Conservation (phyloP, 2,888 invertebrate species). For the Ormyrus nitidulus region DNA sequence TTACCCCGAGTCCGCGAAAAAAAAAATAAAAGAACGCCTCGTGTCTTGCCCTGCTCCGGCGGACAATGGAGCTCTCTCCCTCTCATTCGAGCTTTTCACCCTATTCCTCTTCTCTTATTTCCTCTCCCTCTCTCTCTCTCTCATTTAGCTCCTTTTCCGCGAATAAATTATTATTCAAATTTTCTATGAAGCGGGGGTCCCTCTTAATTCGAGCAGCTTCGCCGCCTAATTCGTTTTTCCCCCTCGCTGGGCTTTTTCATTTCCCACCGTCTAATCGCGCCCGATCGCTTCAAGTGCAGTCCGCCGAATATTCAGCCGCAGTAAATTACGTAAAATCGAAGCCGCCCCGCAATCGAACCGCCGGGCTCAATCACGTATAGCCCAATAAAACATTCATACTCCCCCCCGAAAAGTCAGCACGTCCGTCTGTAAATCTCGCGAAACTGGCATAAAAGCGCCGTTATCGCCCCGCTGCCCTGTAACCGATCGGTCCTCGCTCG, state of each 20-base stretch:
- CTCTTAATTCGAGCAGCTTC: slow-evolving; percentile 51
- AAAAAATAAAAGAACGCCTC: slow-evolving; percentile 12
- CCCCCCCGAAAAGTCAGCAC: neutral
- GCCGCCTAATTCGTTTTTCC: slow-evolving; percentile 45
- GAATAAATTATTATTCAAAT: slow-evolving; percentile 58
- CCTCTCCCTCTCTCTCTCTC: slow-evolving; percentile 1
- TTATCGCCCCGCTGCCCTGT: slow-evolving; percentile 32
- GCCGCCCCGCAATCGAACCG: no score
- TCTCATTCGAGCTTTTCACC: neutral
- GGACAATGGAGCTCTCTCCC: neutral
- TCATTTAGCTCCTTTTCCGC: slow-evolving; percentile 49
- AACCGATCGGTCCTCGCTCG: slow-evolving; percentile 25
- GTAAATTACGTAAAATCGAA: no score
- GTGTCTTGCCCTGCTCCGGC: slow-evolving; percentile 29
- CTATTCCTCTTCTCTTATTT: slow-evolving; percentile 10
- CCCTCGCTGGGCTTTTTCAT: slow-evolving; percentile 26
- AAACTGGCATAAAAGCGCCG: slow-evolving; percentile 7
- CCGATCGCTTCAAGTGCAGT: no score
- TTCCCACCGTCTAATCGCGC: slow-evolving; percentile 49
- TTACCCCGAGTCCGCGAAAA: slow-evolving; percentile 59
- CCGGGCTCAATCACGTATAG: no score
- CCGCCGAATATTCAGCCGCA: no score
- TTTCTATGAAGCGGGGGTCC: slow-evolving; percentile 18
- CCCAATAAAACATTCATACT: no score
- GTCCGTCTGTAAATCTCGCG: neutral